Conservation (phyloP, 2,888 invertebrate species). For the Rhogogaster chlorosoma region DNA sequence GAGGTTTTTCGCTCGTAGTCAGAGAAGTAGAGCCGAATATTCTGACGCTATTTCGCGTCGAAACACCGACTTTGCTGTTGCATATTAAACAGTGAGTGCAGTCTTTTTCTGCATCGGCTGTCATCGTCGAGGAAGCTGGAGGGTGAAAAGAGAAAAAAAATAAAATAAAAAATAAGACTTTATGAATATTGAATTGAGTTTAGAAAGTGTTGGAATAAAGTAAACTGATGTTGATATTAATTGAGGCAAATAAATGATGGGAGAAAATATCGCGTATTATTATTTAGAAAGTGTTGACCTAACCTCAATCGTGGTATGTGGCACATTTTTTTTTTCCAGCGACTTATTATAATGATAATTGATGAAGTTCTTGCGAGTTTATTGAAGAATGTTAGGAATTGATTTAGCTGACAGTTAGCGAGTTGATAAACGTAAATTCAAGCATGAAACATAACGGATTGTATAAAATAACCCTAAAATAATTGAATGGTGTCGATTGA, state of each 20-base stretch:
- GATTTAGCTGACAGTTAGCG: not conserved
- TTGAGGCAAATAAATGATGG: not conserved
- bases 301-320: not conserved
- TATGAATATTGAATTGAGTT: not conserved
- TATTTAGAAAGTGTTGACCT: constrained; percentile 22
- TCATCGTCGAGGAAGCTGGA: constrained; percentile 65
- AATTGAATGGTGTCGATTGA: not conserved
- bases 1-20: constrained; percentile 72
- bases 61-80: constrained; percentile 80
- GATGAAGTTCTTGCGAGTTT: not conserved
- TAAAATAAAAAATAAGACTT: not conserved
- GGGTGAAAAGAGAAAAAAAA: not conserved
- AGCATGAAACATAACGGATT: not conserved
- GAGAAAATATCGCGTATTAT: not conserved
- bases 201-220: not conserved
- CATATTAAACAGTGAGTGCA: constrained; percentile 82
- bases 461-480: not conserved
- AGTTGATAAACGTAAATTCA: not conserved
- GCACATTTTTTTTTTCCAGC: not conserved
- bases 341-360: not conserved
- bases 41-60: constrained; percentile 79
- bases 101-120: constrained; percentile 71
- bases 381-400: not conserved
- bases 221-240: not conserved
- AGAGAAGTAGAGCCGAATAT: constrained; percentile 78